Evolutionary conservation across 2,797 vertebrate species (phyloP), one percentile per base, ranked within the genome.

Genomic region (Anas georgica): DNA sequence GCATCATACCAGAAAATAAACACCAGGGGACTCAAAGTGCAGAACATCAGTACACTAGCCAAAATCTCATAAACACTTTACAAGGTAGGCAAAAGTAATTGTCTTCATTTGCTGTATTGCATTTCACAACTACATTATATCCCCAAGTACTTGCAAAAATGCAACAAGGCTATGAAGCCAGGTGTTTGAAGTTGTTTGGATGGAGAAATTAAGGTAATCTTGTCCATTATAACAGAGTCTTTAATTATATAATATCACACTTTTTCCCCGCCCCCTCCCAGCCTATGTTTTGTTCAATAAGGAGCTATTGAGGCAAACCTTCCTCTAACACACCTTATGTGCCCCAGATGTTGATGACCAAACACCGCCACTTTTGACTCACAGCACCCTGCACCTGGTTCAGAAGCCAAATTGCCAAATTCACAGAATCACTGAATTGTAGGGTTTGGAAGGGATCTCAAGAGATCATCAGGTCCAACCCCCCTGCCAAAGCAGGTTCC

Each of bases 351-450:
- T 66, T 31, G 39, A 12, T 43, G 33, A 33, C 13, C 26, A 76
- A 55, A 72, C 1, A 2, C 9, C n/a, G 29, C 20, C 37, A 41
- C 29, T 35, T 3, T 54, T 73, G 1, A 1, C 37, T 33, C n/a
- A 18, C 31, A 59, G n/a, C n/a, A 11, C 18, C 29, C 45, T 17
- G 9, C 12, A 54, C 1, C 7, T 41, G 15, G 3, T 9, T 45
- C 45, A 48, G 39, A 58, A 73, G 37, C 37, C 37, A 37, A 43
- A 70, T 59, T 48, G 37, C 37, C 37, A 37, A 43, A 70, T 59
- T 48, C 46, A 48, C 46, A 48, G 22, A 25, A 48, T 48, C 46
- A 48, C 46, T 2, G 12, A 48, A 48, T 13, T 25, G 22, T 48
- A 48, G 46, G 12, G 46, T 12, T 23, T 48, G 46, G 46, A 48